These are phyloP conservation scores for Myotis myotis DNA, from an alignment of 2,797 vertebrate species.

Conservation along the genomic window DNA sequence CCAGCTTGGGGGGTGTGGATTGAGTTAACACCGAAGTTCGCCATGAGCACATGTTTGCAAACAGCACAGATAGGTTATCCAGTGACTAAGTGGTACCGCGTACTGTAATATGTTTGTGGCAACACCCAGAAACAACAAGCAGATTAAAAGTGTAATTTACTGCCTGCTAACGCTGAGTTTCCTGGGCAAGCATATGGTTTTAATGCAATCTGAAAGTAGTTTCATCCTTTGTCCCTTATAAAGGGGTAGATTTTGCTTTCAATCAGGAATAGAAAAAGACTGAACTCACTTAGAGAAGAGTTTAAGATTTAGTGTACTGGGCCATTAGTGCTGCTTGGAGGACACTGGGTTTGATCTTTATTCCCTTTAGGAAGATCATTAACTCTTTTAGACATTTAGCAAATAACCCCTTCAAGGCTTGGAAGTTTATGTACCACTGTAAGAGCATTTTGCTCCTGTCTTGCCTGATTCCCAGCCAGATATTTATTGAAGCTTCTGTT, in stretches of 20 bases:
- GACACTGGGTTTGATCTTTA: conserved; percentile 76
- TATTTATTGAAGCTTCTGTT: conserved; percentile 69
- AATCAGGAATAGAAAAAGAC: conserved; percentile 51
- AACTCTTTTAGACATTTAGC: conserved; percentile 78
- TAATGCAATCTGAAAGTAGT: conserved; percentile 72
- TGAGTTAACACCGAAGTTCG: conserved; percentile 60
- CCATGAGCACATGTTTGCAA: conserved; percentile 62
- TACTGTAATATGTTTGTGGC: conserved; percentile 77
- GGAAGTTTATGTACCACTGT: conserved; percentile 47
- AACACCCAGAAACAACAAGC: conserved; percentile 69
- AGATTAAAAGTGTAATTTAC: conserved; percentile 76
- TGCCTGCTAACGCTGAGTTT: conserved; percentile 70
- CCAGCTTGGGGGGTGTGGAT: conserved; percentile 57
- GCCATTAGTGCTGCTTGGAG: conserved; percentile 72
- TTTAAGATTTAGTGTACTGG: conserved; percentile 68
- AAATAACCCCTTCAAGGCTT: conserved; percentile 72
- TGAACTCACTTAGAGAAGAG: conserved; percentile 72
- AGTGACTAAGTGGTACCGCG: conserved; percentile 49
- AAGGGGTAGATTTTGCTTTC: conserved; percentile 69
- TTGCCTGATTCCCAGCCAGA: conserved; percentile 41
- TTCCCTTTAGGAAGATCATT: conserved; percentile 79
- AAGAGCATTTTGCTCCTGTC: conserved; percentile 61
- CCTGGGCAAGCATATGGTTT: conserved; percentile 77
- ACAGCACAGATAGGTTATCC: background rate
- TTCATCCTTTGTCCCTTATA: conserved; percentile 68